Conservation (phyloP, 2,113 vertebrate species). For the Propithecus coquereli region DNA sequence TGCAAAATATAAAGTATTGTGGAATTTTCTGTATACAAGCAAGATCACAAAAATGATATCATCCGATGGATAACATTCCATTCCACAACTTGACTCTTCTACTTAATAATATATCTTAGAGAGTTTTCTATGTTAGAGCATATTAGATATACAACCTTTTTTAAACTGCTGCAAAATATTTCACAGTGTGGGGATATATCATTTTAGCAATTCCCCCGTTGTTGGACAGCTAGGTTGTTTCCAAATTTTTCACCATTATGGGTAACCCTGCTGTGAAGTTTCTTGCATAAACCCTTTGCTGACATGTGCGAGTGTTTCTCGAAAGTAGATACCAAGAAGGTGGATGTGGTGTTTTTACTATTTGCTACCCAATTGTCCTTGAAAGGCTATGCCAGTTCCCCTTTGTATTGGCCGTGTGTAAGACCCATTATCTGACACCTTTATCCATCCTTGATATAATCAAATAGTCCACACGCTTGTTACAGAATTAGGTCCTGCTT, state of each 20-base stretch:
- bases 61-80: not conserved
- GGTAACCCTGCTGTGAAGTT: not conserved
- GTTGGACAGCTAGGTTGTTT: not conserved
- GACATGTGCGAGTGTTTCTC: fast-evolving
- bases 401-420: not conserved
- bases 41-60: not conserved
- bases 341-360: not conserved
- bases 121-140: not conserved
- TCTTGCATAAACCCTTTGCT: not conserved
- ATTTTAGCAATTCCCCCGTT: not conserved
- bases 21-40: not conserved
- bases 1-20: not conserved
- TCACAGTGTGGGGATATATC: not conserved
- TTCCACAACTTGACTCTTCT: not conserved
- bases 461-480: not conserved
- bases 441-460: not conserved
- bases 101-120: not conserved
- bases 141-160: not conserved
- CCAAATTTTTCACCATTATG: not conserved
- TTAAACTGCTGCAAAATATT: not conserved
- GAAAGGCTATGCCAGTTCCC: not conserved
- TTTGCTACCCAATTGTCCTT: not conserved
- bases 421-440: not conserved
- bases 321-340: not conserved
- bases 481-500: not conserved